These are phyloP conservation scores for Andricus curvator DNA, from an alignment of 2,888 invertebrate species.

Conservation along the genomic window DNA sequence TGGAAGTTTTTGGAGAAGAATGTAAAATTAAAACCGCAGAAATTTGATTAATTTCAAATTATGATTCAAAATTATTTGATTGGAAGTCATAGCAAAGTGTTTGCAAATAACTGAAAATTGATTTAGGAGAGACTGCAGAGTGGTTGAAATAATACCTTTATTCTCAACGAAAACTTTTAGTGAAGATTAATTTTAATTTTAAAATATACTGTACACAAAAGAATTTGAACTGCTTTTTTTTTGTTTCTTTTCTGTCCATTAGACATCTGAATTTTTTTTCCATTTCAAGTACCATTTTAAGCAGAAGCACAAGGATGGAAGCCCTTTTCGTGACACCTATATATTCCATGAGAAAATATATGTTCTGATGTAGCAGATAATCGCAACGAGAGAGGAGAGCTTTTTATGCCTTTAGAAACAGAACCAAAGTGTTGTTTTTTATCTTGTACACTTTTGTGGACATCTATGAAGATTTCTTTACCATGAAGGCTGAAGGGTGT, in stretches of 20 bases:
- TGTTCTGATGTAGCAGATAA: conserved; percentile 14
- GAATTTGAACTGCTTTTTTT: neutral
- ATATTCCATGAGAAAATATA: neutral
- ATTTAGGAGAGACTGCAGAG: too few species aligned
- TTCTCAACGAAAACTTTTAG: neutral
- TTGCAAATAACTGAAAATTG: too few species aligned
- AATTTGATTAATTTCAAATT: too few species aligned
- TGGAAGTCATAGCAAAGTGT: too few species aligned
- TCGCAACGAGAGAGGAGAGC: conserved; percentile 25
- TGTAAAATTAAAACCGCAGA: too few species aligned
- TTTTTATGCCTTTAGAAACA: conserved; percentile 31
- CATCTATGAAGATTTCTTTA: conserved; percentile 6
- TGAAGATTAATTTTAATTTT: neutral
- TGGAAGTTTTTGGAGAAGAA: too few species aligned
- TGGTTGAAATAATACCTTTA: too few species aligned
- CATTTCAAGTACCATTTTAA: neutral
- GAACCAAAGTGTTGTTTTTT: conserved; percentile 22
- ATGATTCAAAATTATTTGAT: too few species aligned
- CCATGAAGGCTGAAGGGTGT: conserved; percentile 32
- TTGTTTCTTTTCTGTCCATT: neutral
- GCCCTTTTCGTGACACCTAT: conserved; percentile 17
- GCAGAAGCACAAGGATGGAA: neutral
- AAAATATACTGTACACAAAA: neutral
- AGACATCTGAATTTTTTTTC: neutral
- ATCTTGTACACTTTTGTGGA: conserved; percentile 34